A percentile compares a stretch with the other conserved stretches of the same genome.
phyloP scores from a whole-genome alignment of 2,113 vertebrate species.

The Cyprinodon variegatus region DNA sequence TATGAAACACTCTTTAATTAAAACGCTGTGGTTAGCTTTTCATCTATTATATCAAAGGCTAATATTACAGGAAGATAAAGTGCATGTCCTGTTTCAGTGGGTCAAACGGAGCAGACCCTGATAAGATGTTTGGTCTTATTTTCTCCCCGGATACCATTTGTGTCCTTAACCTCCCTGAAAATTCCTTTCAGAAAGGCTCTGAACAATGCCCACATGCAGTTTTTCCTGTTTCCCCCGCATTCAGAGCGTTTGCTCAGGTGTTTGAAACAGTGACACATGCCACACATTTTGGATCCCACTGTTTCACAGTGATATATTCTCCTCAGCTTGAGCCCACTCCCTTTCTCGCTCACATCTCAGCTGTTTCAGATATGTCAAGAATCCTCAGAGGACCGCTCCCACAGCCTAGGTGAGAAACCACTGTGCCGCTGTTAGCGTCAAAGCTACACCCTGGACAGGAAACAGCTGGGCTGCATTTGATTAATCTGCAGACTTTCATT shows the following conservation, averaged over 20 bases:
- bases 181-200: too few relatives aligned
- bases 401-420: slow-evolving; percentile 20
- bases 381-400: slow-evolving; percentile 29
- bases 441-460: background rate
- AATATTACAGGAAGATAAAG: too few relatives aligned
- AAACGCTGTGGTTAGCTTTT: too few relatives aligned
- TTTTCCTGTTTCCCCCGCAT: background rate
- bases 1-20: too few relatives aligned
- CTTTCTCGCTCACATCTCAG: background rate
- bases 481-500: background rate
- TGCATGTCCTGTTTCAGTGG: too few relatives aligned
- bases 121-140: too few relatives aligned
- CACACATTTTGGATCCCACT: background rate
- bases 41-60: too few relatives aligned
- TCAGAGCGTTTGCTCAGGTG: background rate
- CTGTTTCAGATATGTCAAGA: slow-evolving; percentile 33
- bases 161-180: too few relatives aligned
- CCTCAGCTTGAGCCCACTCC: background rate
- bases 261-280: background rate
- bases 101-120: too few relatives aligned
- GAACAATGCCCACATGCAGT: too few relatives aligned
- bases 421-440: background rate
- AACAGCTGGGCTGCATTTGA: background rate
- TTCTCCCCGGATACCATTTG: too few relatives aligned
- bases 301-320: background rate